Evolutionary conservation across 2,113 vertebrate species (phyloP).

Genomic region (Amphilophus citrinellus): DNA sequence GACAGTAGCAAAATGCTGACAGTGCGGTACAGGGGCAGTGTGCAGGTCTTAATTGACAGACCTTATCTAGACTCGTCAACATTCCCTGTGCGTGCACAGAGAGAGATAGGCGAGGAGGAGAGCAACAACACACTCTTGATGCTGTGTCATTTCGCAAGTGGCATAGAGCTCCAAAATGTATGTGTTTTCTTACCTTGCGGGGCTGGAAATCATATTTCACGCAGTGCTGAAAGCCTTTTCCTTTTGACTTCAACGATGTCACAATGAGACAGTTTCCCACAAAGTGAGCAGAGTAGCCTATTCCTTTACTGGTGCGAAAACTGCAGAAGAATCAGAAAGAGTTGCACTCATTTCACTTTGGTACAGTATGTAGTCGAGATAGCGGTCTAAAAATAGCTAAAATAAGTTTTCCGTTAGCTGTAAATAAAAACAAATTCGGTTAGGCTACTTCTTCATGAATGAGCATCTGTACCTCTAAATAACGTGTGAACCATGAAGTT

Average conservation of each 20-base stretch:
- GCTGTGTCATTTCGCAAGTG: constrained; percentile 43
- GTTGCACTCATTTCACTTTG: neutral
- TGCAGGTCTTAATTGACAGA: constrained; percentile 69
- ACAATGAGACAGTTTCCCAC: constrained; percentile 99
- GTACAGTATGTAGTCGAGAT: neutral
- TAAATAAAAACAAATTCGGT: neutral
- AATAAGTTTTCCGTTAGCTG: neutral
- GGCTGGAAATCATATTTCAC: constrained; percentile 99
- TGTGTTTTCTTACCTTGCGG: constrained; percentile 87
- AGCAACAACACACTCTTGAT: constrained; percentile 4
- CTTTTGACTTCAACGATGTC: constrained; percentile 98
- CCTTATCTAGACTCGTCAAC: constrained; percentile 69
- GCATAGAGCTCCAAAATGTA: neutral
- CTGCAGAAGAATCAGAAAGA: constrained; percentile 74
- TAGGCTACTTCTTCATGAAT: neutral
- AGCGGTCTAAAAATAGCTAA: neutral
- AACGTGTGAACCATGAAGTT: neutral
- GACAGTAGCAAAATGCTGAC: constrained; percentile 60
- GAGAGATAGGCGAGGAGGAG: constrained; percentile 8
- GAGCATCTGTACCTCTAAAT: neutral
- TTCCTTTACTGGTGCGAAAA: constrained; percentile 99
- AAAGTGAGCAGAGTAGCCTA: constrained; percentile 99
- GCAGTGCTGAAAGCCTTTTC: constrained; percentile 99
- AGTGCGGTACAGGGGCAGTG: constrained; percentile 9
- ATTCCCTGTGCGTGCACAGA: constrained; percentile 29